Evolutionary conservation across 2,888 invertebrate genomes (phyloP), one percentile per base, ranked within the genome.

Genomic region (Poecilus cupreus): DNA sequence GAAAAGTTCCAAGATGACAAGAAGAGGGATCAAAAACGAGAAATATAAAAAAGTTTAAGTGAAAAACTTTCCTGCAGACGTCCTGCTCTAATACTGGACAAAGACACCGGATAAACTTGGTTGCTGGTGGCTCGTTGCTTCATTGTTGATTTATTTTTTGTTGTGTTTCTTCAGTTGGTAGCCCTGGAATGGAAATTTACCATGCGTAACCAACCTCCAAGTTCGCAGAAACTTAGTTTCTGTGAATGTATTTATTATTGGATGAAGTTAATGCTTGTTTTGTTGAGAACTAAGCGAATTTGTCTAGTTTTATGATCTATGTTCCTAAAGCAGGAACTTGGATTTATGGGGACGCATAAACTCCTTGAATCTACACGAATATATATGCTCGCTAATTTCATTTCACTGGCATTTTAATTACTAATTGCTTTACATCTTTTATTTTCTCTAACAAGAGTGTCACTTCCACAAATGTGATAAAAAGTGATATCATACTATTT

Each of bases 21-120:
- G 75, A 24, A 49, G 51, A 75, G 75, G 75, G 75, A 75, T 75
- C 75, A 75, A 51, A 72, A 75, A 75, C 75, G 75, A 75, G 72
- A 75, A 75, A 75, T 75, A 75, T 75, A 75, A 51, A 75, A 75
- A 75, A 72, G 75, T 75, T 75, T 75, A 75, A 75, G 75, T 75
- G 75, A 75, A 75, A 75, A 75, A 75, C 51, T 75, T 75, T 75
- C 32, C 26, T 20, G 74, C 32, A 26, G 49, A 49, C 26, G 51
- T 51, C 13, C 49, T 51, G 26, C 10, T 18, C 51, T 75, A 75
- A 51, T 24, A 54, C 51, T 32, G 75, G 51, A 75, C 51, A 75
- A 51, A 75, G 75, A 26, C 18, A 51, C 37, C 32, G 37, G 37
- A 68, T 68, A 37, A 68, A 68, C 60, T 60, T 60, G 60, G 11